Evolutionary conservation across 1,140 invertebrate species (phyloP).

Genomic region (Meloidogyne hapla): DNA sequence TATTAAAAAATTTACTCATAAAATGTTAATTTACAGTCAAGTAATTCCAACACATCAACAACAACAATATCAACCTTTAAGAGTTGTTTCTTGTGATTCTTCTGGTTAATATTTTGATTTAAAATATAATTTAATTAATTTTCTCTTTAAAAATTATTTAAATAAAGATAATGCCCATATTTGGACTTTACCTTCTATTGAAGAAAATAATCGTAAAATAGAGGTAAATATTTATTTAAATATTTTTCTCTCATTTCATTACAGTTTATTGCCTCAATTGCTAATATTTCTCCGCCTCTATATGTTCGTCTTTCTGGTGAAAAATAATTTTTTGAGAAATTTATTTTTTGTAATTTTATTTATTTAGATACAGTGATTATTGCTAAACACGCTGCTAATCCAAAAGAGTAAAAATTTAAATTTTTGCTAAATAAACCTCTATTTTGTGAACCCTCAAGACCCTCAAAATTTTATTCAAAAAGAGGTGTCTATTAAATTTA

Average conservation of each 20-base stretch:
- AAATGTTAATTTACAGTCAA: background rate
- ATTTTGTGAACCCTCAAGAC: too few species aligned
- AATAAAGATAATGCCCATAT: slow-evolving; percentile 28
- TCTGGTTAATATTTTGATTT: slow-evolving; percentile 9
- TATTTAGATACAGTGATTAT: slow-evolving; percentile 39
- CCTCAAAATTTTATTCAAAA: too few species aligned
- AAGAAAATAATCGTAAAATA: slow-evolving; percentile 33
- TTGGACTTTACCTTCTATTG: slow-evolving; percentile 37
- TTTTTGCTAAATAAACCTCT: background rate
- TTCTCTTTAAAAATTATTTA: background rate
- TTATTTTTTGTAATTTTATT: background rate
- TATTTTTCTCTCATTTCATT: slow-evolving; percentile 2
- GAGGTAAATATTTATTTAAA: background rate
- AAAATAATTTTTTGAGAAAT: background rate
- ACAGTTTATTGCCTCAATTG: slow-evolving; percentile 41
- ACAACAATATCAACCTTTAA: background rate
- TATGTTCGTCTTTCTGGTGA: slow-evolving; percentile 34
- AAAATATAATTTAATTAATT: background rate
- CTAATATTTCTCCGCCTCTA: slow-evolving; percentile 37
- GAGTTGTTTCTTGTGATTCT: slow-evolving; percentile 39
- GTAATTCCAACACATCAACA: background rate
- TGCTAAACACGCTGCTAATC: slow-evolving; percentile 43
- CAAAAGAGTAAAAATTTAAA: slow-evolving; percentile 43
- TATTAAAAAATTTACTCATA: background rate
- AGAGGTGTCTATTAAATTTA: too few species aligned